Base-by-base conservation (phyloP, 2,888 invertebrate genomes). In the Timema cristinae region DNA sequence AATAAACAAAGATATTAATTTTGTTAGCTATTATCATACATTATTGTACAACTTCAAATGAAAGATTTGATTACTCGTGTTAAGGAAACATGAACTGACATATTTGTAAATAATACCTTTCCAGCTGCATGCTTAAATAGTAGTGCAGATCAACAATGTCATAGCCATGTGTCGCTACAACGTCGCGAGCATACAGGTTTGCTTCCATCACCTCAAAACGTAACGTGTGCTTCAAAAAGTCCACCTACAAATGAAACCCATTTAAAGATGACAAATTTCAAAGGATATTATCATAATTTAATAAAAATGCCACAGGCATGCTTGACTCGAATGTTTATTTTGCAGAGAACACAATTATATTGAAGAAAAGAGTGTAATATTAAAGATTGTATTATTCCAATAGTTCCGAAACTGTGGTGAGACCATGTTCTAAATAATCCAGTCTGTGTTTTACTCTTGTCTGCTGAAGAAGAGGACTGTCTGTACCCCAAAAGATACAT, bases 101-200 rank as follows among this genome's bases (percentile, higher is more conserved):
- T 56, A n/a, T 48, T 50, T 50, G 7, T 52, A 32, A 51, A 70
- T 15, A 9, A 70, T 73, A 79, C 79, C 78, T 76, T 74, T 83
- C 80, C 49, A 84, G 78, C 72, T 83, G 81, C 77, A 82, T 79
- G 2, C 82, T 79, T 75, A 86, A 79, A 75, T 83, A 80, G 77
- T 82, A 84, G 76, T 86, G 85, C 4, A 84, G 77, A 77, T 86
- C 86, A 5, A 86, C 75, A 47, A 85, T 79, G 78, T 86, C 84
- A 76, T 80, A 82, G 6, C 82, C 82, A 76, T 81, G 78, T 6
- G 78, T 74, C 5, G 75, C 76, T 10, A 82, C 80, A 15, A 82
- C 77, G 69, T 83, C 78, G 6, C 79, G 75, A 5, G 83, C 82
- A 77, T 79, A 85, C 74, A 80, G 79, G 78, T 86, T 86, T 0